These are phyloP conservation scores for Hyperoplus immaculatus DNA, from an alignment of 2,797 vertebrate genomes.

Conservation along the genomic window DNA sequence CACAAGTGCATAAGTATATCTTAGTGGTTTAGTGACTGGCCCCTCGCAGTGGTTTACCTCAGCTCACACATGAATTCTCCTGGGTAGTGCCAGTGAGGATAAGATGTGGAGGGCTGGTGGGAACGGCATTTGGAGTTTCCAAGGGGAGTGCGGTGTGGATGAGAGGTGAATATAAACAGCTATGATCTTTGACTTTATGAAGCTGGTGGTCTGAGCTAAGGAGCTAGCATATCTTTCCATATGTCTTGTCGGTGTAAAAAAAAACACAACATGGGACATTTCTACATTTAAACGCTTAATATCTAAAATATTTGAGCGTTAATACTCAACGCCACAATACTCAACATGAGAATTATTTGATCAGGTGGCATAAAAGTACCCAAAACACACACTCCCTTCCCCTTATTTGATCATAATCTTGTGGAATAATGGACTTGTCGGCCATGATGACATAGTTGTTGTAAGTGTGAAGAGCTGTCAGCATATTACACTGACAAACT, in stretches of 20 bases:
- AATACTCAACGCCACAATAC: neutral
- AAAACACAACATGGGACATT: slow-evolving; percentile 9
- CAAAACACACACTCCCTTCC: neutral
- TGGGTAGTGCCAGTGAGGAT: slow-evolving; percentile 62
- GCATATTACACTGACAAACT: slow-evolving; percentile 76
- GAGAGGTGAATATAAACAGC: slow-evolving; percentile 84
- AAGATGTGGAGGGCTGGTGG: slow-evolving; percentile 63
- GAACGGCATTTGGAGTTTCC: slow-evolving; percentile 60
- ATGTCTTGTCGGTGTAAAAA: slow-evolving; percentile 62
- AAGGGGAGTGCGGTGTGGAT: slow-evolving; percentile 61
- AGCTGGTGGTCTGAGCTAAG: slow-evolving; percentile 74
- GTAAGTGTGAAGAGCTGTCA: slow-evolving; percentile 75
- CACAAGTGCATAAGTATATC: slow-evolving; percentile 60
- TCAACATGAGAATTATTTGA: neutral
- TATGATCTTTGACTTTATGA: slow-evolving; percentile 78
- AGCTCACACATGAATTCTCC: slow-evolving; percentile 72
- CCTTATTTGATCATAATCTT: slow-evolving; percentile 29
- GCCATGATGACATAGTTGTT: slow-evolving; percentile 41
- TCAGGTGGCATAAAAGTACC: slow-evolving; percentile 3
- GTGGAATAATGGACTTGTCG: slow-evolving; percentile 41
- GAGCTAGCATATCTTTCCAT: slow-evolving; percentile 54
- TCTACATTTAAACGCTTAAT: neutral
- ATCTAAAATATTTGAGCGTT: slow-evolving; percentile 8
- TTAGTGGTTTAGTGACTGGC: slow-evolving; percentile 64
- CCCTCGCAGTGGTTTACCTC: slow-evolving; percentile 77